phyloP scores from a whole-genome alignment of 2,797 vertebrate genomes.

The Numenius phaeopus region DNA sequence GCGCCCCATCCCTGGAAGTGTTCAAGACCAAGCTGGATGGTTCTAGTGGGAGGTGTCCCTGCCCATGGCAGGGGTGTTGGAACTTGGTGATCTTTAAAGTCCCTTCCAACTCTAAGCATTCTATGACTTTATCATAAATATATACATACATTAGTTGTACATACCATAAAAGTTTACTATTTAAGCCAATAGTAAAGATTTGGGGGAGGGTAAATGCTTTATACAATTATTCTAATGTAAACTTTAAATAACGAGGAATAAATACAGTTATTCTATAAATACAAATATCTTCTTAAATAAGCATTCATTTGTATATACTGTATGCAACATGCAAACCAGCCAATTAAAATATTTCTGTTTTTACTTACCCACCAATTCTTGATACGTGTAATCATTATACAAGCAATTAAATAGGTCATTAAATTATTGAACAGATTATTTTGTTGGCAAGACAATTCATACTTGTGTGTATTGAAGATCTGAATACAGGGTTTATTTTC shows the following conservation, averaged over 20 bases:
- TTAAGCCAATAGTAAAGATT: neutral
- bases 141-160: too few species aligned
- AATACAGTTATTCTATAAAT: neutral
- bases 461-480: neutral
- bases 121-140: too few species aligned
- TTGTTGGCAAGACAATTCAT: neutral
- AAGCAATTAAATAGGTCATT: neutral
- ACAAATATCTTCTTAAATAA: neutral
- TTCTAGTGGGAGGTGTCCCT: too few species aligned
- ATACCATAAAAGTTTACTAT: too few species aligned
- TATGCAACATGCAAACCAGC: neutral
- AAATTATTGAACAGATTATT: neutral
- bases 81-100: too few species aligned
- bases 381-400: neutral
- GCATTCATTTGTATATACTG: neutral
- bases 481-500: neutral
- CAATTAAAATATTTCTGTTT: neutral
- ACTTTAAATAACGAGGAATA: neutral
- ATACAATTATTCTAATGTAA: neutral
- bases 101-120: too few species aligned
- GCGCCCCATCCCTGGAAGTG: too few species aligned
- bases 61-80: too few species aligned
- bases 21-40: too few species aligned
- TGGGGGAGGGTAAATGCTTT: neutral
- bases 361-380: neutral